Percentiles rank a stretch among this genome's conserved stretches.
phyloP scores from a whole-genome alignment of 2,113 vertebrate species.

The Thryonomys swinderianus region DNA sequence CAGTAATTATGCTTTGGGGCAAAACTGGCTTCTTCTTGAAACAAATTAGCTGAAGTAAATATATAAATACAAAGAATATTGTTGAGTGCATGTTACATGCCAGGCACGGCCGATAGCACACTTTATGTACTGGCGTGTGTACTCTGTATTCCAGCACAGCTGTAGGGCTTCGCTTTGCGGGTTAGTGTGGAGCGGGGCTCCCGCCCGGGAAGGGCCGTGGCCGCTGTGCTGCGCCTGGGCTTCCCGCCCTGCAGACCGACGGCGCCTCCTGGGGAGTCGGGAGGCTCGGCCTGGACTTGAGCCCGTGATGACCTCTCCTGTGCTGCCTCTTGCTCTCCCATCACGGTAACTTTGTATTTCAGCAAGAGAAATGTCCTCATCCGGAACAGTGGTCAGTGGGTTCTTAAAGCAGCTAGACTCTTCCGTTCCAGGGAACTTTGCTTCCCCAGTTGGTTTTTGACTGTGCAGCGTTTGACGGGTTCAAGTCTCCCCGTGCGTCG shows the following conservation, averaged over 20 bases:
- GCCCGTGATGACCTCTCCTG: neutral
- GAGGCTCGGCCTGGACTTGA: neutral
- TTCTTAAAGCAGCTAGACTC: neutral
- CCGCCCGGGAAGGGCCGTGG: neutral
- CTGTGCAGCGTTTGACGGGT: neutral
- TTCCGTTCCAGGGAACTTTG: neutral
- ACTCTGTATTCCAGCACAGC: neutral
- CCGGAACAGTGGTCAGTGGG: neutral
- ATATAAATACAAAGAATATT: conserved; percentile 19
- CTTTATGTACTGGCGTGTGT: neutral
- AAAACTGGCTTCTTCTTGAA: conserved; percentile 39
- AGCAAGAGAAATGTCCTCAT: neutral
- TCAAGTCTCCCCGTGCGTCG: neutral
- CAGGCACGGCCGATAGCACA: neutral
- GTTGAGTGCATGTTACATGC: neutral
- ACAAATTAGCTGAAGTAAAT: conserved; percentile 34
- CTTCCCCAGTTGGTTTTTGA: neutral
- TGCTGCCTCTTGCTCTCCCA: neutral
- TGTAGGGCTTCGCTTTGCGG: neutral
- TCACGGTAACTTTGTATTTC: neutral
- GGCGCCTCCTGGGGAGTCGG: neutral
- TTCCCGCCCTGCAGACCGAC: neutral
- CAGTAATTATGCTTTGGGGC: conserved; percentile 26
- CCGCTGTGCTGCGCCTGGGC: neutral
- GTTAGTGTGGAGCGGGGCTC: neutral